These are phyloP conservation scores for Drosophila pegasa DNA, from an alignment of 2,888 invertebrate species.

Conservation along the genomic window DNA sequence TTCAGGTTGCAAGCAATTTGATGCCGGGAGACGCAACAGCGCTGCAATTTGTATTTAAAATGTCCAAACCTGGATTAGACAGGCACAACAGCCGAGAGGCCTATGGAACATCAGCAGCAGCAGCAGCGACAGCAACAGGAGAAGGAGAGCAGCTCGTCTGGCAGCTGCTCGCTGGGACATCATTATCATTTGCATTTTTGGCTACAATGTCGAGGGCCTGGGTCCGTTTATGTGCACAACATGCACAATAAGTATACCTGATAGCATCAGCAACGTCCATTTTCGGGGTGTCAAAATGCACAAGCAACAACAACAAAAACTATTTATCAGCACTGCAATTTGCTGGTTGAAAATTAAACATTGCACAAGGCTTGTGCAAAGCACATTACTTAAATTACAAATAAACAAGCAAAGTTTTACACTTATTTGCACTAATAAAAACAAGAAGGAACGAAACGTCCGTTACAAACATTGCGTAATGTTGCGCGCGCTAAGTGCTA, in stretches of 20 bases:
- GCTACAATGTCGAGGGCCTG: conserved; percentile 3
- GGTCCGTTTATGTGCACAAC: conserved; percentile 41
- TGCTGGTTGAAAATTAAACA: conserved; percentile 12
- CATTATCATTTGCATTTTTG: conserved; percentile 41
- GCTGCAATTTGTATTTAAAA: conserved; percentile 76
- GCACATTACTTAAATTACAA: conserved; percentile 9
- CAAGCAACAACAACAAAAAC: conserved; percentile 2
- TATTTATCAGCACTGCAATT: conserved; percentile 1
- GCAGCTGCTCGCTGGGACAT: conserved; percentile 30
- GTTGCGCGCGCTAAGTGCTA: background rate
- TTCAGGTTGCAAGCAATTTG: conserved; percentile 47
- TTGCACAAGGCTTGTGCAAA: conserved; percentile 1
- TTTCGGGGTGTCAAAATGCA: conserved; percentile 18
- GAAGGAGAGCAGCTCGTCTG: conserved; percentile 10
- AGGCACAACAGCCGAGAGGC: conserved; percentile 42
- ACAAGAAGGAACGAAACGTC: background rate
- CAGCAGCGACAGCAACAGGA: conserved; percentile 3
- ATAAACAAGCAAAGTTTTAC: conserved; percentile 3
- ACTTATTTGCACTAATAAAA: background rate
- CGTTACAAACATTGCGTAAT: background rate
- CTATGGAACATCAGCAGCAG: conserved; percentile 26
- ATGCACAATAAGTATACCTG: conserved; percentile 43
- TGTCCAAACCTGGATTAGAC: conserved; percentile 63
- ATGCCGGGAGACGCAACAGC: conserved; percentile 47
- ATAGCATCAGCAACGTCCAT: conserved; percentile 42